Evolutionary conservation across 1,140 invertebrate genomes (phyloP).

Genomic region (Hyphantria cunea): DNA sequence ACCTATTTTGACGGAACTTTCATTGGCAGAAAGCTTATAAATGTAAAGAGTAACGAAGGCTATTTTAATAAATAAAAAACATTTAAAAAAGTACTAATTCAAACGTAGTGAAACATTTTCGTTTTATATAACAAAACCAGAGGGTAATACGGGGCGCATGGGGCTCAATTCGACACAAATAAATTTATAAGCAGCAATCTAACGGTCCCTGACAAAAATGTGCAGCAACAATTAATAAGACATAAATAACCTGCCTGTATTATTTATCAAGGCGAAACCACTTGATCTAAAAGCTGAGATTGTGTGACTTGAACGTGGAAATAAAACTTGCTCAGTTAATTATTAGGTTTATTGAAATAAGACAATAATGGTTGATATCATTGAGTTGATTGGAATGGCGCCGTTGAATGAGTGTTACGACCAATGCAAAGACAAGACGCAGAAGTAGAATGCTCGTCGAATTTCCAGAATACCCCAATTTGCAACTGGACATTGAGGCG

Average conservation of each 20-base stretch:
- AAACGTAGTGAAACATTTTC: too few species aligned
- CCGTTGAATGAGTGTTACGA: slow-evolving; percentile 9
- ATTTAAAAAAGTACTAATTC: too few species aligned
- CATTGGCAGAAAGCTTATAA: too few species aligned
- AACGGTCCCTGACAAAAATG: slow-evolving; percentile 1
- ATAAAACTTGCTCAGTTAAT: slow-evolving; percentile 39
- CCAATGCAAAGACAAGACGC: slow-evolving; percentile 4
- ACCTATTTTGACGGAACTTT: too few species aligned
- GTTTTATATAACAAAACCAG: too few species aligned
- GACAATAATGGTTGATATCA: slow-evolving; percentile 43
- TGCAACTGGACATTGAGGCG: too few species aligned
- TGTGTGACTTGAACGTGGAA: slow-evolving; percentile 30
- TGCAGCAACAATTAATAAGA: slow-evolving; percentile 26
- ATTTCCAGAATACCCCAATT: slow-evolving; percentile 7
- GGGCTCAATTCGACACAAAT: too few species aligned
- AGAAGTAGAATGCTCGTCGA: slow-evolving; percentile 24
- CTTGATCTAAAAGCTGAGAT: slow-evolving; percentile 21
- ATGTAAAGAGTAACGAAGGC: too few species aligned
- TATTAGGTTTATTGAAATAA: slow-evolving; percentile 50
- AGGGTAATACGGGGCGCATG: too few species aligned
- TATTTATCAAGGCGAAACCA: slow-evolving; percentile 39
- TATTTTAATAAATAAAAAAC: too few species aligned
- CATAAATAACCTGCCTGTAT: slow-evolving; percentile 33
- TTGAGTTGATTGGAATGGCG: slow-evolving; percentile 41
- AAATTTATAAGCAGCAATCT: too few species aligned